Percentiles rank a stretch among this genome's conserved stretches.
Evolutionary conservation across 2,797 vertebrate genomes (phyloP).

Genomic region (Sphaeramia orbicularis): DNA sequence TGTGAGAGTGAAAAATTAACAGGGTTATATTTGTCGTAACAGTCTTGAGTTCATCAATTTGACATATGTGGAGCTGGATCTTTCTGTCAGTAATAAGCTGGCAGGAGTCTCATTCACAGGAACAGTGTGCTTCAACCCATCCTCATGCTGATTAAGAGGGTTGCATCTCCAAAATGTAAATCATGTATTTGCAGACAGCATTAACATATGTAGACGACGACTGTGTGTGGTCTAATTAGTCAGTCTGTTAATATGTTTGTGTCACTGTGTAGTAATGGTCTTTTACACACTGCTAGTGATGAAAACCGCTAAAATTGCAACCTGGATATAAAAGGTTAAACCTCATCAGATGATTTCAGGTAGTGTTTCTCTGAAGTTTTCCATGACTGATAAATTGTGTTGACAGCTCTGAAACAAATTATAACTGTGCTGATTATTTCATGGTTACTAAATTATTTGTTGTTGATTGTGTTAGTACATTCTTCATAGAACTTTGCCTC

Average conservation of each 20-base stretch:
- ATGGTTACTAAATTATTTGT: not conserved
- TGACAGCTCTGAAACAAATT: not conserved
- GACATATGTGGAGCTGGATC: not conserved
- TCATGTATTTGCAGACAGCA: conserved; percentile 14
- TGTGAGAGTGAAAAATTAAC: conserved; percentile 7
- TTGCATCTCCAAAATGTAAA: conserved; percentile 33
- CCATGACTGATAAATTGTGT: not conserved
- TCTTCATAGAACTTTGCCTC: not conserved
- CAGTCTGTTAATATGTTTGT: not conserved
- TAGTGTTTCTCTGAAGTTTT: conserved; percentile 2
- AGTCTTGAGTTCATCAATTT: not conserved
- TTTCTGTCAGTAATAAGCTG: not conserved
- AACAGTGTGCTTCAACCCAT: conserved; percentile 9
- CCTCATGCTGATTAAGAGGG: conserved; percentile 22
- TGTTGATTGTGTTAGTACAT: conserved; percentile 8
- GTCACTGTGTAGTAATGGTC: not conserved
- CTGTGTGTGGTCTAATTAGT: conserved; percentile 5
- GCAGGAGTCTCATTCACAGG: not conserved
- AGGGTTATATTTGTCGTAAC: not conserved
- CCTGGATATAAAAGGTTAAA: conserved; percentile 23
- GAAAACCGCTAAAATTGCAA: conserved; percentile 25
- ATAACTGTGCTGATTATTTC: not conserved
- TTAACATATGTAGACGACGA: conserved; percentile 8
- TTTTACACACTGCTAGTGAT: conserved; percentile 20
- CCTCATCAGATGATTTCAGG: conserved; percentile 13